Percentiles rank a stretch among this genome's conserved stretches.
Conservation (phyloP, 2,888 invertebrate genomes). For the Drosophila gaucha region DNA sequence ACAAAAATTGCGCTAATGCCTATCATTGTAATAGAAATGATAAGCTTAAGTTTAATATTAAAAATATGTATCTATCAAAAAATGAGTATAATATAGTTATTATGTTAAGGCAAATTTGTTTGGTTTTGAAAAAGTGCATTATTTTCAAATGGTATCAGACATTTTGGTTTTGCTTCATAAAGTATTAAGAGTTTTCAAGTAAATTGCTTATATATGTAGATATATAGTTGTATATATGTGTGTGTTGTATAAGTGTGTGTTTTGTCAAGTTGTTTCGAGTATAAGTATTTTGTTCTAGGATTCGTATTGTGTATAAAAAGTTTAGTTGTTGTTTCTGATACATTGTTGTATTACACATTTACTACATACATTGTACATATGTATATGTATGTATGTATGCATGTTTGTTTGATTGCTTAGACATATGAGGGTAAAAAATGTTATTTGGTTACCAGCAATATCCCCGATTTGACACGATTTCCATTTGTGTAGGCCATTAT, state of each 20-base stretch:
- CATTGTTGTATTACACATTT: slow-evolving; percentile 25
- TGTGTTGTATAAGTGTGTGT: slow-evolving; percentile 2
- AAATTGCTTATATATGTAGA: slow-evolving; percentile 35
- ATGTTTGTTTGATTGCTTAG: slow-evolving; percentile 61
- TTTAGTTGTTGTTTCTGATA: slow-evolving; percentile 42
- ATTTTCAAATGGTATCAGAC: slow-evolving; percentile 87
- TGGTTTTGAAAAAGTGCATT: slow-evolving; percentile 80
- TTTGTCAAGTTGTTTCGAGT: slow-evolving; percentile 21
- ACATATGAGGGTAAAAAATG: slow-evolving; percentile 25
- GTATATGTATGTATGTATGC: too few relatives aligned
- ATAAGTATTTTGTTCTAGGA: slow-evolving; percentile 20
- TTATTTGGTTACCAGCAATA: slow-evolving; percentile 18
- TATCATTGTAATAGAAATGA: slow-evolving; percentile 58
- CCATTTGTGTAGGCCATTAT: slow-evolving; percentile 31
- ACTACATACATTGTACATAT: too few relatives aligned
- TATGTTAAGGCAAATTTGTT: slow-evolving; percentile 78
- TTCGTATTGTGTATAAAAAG: slow-evolving; percentile 43
- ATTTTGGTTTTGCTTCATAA: slow-evolving; percentile 82
- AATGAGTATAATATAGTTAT: slow-evolving; percentile 72
- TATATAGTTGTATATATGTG: slow-evolving; percentile 31
- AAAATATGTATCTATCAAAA: slow-evolving; percentile 75
- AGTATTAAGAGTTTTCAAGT: slow-evolving; percentile 50
- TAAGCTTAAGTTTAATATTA: slow-evolving; percentile 54
- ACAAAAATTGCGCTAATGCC: slow-evolving; percentile 41
- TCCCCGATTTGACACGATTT: slow-evolving; percentile 58